Base-by-base conservation (phyloP, 2,888 invertebrate genomes). In the Drosophila lacicola region DNA sequence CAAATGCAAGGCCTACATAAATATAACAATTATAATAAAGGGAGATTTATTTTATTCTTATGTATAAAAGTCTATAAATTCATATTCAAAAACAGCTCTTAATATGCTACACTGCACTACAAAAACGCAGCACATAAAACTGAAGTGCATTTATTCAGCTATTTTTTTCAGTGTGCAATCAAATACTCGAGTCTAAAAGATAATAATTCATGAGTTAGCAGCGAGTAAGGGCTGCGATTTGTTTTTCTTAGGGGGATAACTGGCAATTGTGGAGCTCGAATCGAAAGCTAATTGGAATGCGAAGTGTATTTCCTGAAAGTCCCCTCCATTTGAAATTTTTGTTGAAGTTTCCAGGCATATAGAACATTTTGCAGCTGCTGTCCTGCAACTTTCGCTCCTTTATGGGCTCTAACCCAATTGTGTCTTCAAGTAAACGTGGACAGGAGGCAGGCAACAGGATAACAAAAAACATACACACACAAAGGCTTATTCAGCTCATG, bases 401-500 rank as follows among this genome's bases (percentile, higher is more conserved):
- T 51, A 41, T 55, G 49, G 56, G 8, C 34, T 60, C 57, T 71
- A 80, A 77, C 80, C 85, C 74, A 85, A 85, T 85, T 82, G 85
- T 82, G 84, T 81, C 82, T 76, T 76, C 57, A 75, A 75, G 74
- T 77, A 72, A 68, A 64, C 44, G 33, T 47, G 56, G 29, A 51
- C 37, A 57, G 21, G 47, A 17, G 36, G 14, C 41, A 41, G 41
- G 17, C 41, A 41, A 45, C 62, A 75, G 64, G 71, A 71, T 54
- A 65, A 51, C 45, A 13, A 42, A 49, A 51, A 51, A 34, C 17
- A 71, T 19, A 47, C n/a, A 19, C 29, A 64, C 50, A 42, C 45
- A 62, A 17, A 61, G 56, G 44, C 71, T 41, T 45, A 67, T 75
- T 50, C 42, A 75, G 61, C 42, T 45, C 61, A 44, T 73, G 73